Evolutionary conservation across 2,888 invertebrate genomes (phyloP), one percentile per base, ranked within the genome.

Genomic region (Drosophila vallismaia): DNA sequence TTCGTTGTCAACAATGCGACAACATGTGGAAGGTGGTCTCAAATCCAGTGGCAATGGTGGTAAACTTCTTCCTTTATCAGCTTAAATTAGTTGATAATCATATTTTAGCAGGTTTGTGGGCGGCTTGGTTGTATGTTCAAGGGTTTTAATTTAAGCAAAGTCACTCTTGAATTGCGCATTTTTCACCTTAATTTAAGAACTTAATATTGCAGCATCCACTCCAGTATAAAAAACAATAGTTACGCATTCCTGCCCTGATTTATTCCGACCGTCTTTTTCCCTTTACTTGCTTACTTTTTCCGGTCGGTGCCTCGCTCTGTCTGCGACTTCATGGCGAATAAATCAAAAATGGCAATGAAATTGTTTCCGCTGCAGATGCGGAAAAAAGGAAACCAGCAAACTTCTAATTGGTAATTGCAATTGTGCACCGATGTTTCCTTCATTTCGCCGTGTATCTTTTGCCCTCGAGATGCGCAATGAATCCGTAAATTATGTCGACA

Each of bases 401-500:
- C 76, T 84, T 84, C 71, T 85, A 87, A 87, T 85, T 84, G 87
- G 82, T 82, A 85, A 87, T 86, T 86, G 76, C 76, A 74, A 70
- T 76, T 72, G 71, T 64, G 66, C 55, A 70, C 26, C 14, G 38
- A 9, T 24, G 1, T 46, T 24, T 19, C 19, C 14, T 28, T 7
- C 12, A 0, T 12, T 10, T 10, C n/a, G 4, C 7, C 2, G 2
- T 33, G 24, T 19, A 12, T 36, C 12, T 29, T 12, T 38, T 36
- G 8, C n/a, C 8, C 0, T 7, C 12, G 57, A 57, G n/a, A 57
- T 31, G 53, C 40, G 24, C 38, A 38, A 44, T 44, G 26, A 75
- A 71, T 53, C 83, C 77, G 64, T 84, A 71, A 83, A 75, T 80
- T 76, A 84, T 84, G 71, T 60, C 56, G 67, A 74, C 71, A 84